phyloP scores from a whole-genome alignment of 2,888 invertebrate species.

The Brenthis daphne region DNA sequence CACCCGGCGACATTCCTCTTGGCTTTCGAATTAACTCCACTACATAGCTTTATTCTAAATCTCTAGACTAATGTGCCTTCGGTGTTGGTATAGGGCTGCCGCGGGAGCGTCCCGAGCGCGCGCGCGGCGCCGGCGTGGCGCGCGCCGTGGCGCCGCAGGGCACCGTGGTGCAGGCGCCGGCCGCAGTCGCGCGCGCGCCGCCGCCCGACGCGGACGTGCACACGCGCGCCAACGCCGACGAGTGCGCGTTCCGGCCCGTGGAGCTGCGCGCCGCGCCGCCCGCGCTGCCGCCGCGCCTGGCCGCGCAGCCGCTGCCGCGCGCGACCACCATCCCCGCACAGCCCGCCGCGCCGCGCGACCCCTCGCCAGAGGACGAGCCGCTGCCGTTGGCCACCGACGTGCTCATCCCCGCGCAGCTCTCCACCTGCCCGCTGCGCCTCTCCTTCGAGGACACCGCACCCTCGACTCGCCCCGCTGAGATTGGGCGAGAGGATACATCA shows the following conservation, averaged over 20 bases:
- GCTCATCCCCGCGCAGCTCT: slow-evolving; percentile 48
- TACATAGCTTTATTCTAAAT: slow-evolving; percentile 51
- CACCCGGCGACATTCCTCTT: slow-evolving; percentile 62
- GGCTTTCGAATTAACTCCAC: slow-evolving; percentile 45
- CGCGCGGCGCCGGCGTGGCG: slow-evolving; percentile 72
- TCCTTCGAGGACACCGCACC: slow-evolving; percentile 33
- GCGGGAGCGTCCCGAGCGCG: slow-evolving; percentile 45
- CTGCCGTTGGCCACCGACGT: slow-evolving; percentile 49
- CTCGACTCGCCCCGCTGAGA: slow-evolving; percentile 50
- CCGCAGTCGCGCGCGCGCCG: slow-evolving; percentile 47
- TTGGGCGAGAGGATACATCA: slow-evolving; percentile 51
- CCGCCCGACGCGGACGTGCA: slow-evolving; percentile 65
- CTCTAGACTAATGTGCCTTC: slow-evolving; percentile 83
- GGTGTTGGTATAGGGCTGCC: slow-evolving; percentile 89
- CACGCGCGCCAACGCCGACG: slow-evolving; percentile 65
- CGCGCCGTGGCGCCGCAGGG: slow-evolving; percentile 90
- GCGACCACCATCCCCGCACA: slow-evolving; percentile 70
- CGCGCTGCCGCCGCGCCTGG: slow-evolving; percentile 47
- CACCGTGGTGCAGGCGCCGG: slow-evolving; percentile 73
- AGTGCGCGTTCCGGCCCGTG: slow-evolving; percentile 84
- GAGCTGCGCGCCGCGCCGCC: slow-evolving; percentile 77
- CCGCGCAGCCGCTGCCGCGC: slow-evolving; percentile 60
- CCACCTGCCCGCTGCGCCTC: slow-evolving; percentile 44
- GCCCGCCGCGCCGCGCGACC: slow-evolving; percentile 37
- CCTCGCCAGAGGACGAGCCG: slow-evolving; percentile 43